Evolutionary conservation across 2,113 vertebrate species (phyloP).

Genomic region (Pipra filicauda): DNA sequence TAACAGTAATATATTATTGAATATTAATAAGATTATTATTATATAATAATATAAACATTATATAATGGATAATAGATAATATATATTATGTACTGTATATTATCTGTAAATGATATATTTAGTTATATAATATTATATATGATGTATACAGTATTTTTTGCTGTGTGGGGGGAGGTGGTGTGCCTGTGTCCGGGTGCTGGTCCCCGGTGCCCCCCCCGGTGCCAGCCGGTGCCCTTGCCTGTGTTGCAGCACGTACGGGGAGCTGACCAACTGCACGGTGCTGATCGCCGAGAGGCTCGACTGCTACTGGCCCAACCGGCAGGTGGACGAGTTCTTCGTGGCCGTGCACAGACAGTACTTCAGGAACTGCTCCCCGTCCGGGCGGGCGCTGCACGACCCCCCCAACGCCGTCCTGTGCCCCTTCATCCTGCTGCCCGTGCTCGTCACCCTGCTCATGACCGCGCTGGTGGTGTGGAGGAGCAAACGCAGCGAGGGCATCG

Average conservation of each 20-base stretch:
- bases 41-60: too few relatives aligned
- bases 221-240: not conserved
- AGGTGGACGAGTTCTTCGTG: constrained; percentile 91
- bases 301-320: constrained; percentile 90
- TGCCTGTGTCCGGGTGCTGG: not conserved
- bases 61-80: too few relatives aligned
- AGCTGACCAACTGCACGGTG: constrained; percentile 88
- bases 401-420: constrained; percentile 85
- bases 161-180: not conserved
- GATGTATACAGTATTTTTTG: not conserved
- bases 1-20: too few relatives aligned
- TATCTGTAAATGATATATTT: too few relatives aligned
- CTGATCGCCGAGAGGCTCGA: constrained; percentile 75
- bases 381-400: constrained; percentile 83
- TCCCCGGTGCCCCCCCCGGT: not conserved
- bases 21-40: too few relatives aligned
- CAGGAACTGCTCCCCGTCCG: constrained; percentile 81
- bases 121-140: too few relatives aligned
- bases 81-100: too few relatives aligned
- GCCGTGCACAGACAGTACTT: constrained; percentile 86
- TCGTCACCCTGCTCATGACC: constrained; percentile 88
- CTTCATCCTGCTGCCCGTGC: constrained; percentile 85
- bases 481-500: constrained; percentile 86
- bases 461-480: constrained; percentile 91
- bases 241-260: constrained; percentile 74